Conservation (phyloP, 2,888 invertebrate species). For the Allacma fusca region DNA sequence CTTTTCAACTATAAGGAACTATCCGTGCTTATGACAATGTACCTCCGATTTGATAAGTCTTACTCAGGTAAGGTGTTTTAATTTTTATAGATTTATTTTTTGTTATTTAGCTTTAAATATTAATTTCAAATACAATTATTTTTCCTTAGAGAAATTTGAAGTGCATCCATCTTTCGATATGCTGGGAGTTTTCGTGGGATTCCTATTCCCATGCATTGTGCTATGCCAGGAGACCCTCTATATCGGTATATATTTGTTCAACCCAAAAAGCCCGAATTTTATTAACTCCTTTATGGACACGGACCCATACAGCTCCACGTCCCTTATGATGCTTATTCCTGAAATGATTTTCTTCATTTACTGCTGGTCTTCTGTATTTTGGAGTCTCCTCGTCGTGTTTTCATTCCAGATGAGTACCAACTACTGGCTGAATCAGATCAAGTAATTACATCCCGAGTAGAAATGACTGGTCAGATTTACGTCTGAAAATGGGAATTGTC, state of each 20-base stretch:
- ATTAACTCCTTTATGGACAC: neutral
- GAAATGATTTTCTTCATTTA: neutral
- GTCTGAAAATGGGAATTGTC: too few relatives aligned
- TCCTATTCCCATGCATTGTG: conserved; percentile 3
- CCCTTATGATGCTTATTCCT: neutral
- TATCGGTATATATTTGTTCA: neutral
- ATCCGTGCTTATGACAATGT: neutral
- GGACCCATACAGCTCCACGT: neutral
- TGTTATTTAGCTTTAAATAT: neutral
- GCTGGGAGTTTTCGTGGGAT: neutral
- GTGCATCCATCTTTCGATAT: neutral
- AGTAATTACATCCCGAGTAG: neutral
- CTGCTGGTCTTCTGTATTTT: conserved; percentile 14
- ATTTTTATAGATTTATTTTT: neutral
- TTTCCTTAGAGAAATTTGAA: neutral
- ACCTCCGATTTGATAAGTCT: neutral
- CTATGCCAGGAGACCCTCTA: neutral
- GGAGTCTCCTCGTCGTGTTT: neutral
- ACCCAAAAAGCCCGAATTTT: conserved; percentile 24
- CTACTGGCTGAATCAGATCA: conserved; percentile 1
- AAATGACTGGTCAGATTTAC: neutral
- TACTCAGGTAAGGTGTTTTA: neutral
- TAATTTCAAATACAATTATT: neutral
- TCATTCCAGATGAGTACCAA: neutral
- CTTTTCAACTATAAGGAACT: neutral